Conservation (phyloP, 2,888 invertebrate species). For the Allolobophora icterica region DNA sequence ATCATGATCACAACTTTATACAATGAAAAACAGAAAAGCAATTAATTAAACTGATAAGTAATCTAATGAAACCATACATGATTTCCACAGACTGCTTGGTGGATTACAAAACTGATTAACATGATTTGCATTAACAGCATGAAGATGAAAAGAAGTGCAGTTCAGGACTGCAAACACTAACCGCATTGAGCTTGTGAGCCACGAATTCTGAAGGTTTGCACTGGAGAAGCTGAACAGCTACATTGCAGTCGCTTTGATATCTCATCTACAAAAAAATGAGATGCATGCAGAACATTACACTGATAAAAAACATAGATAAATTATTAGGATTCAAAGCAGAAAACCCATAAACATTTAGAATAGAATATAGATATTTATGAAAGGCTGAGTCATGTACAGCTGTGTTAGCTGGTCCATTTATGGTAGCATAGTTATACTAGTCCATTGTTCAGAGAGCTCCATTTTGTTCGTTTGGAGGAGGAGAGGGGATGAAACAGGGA, state of each 20-base stretch:
- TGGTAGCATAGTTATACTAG: too few relatives aligned
- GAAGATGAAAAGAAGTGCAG: background rate
- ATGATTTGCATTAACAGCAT: background rate
- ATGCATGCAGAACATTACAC: background rate
- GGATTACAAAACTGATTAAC: too few relatives aligned
- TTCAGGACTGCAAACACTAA: background rate
- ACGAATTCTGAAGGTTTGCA: slow-evolving; percentile 94
- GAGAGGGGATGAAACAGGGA: too few relatives aligned
- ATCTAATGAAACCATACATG: too few relatives aligned
- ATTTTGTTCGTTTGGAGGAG: too few relatives aligned
- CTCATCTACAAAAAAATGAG: slow-evolving; percentile 77
- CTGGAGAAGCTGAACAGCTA: slow-evolving; percentile 90
- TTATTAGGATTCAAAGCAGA: background rate
- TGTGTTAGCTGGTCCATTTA: too few relatives aligned
- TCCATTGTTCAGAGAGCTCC: too few relatives aligned
- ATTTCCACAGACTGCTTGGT: too few relatives aligned
- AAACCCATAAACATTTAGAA: background rate
- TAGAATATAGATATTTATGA: background rate
- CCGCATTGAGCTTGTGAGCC: slow-evolving; percentile 71
- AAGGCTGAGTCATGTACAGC: background rate
- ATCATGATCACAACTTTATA: too few relatives aligned
- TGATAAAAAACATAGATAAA: background rate
- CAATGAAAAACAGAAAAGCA: too few relatives aligned
- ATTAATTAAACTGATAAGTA: too few relatives aligned
- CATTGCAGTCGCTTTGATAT: slow-evolving; percentile 89